Base-by-base conservation (phyloP, 2,113 vertebrate genomes). In the Clarias gariepinus region DNA sequence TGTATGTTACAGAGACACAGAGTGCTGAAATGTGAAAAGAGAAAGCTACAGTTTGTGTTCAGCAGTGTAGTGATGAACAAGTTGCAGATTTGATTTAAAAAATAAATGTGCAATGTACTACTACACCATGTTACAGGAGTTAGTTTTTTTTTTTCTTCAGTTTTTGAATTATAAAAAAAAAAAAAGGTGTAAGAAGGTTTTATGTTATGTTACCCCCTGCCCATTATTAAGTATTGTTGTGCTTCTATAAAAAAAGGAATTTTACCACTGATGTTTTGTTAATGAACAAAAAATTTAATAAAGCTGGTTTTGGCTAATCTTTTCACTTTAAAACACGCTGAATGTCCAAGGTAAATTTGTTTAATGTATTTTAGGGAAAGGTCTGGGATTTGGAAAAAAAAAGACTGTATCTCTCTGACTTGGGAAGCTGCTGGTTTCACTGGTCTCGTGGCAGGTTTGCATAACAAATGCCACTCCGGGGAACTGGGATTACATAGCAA, bases 31-130 rank as follows among this genome's bases (percentile, higher is more conserved):
- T 13, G 19, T 9, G 89, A 93, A 23, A 95, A 93, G 90, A 92
- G 92, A 85, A 94, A 89, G 88, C 93, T 95, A 18, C 89, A 93
- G 86, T 95, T 95, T 89, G 83, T 89, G 66, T 63, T 87, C 33
- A 82, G 79, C 53, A 9, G 30, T 76, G 21, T 55, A 55, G 30
- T 76, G 87, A 84, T 89, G 79, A 84, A 82, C 28, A 25, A 47
- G 47, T 47, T 47, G 19, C 60, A 9, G 28, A 76, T 21, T 76
- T 13, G 12, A 41, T 52, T 74, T 74, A n/a, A 57, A 18, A 57
- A 18, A 19, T 2, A 2, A 10, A 18, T 28, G 15, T 58, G n/a
- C 1, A 55, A 60, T 58, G 77, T 57, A 23, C 55, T 12, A 33
- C 0, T 21, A 12, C 2, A 36, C 18, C 4, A 12, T n/a, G n/a